A percentile compares a stretch with the other conserved stretches of the same genome.
phyloP scores from a whole-genome alignment of 2,797 vertebrate species.

The Protonibea diacanthus region DNA sequence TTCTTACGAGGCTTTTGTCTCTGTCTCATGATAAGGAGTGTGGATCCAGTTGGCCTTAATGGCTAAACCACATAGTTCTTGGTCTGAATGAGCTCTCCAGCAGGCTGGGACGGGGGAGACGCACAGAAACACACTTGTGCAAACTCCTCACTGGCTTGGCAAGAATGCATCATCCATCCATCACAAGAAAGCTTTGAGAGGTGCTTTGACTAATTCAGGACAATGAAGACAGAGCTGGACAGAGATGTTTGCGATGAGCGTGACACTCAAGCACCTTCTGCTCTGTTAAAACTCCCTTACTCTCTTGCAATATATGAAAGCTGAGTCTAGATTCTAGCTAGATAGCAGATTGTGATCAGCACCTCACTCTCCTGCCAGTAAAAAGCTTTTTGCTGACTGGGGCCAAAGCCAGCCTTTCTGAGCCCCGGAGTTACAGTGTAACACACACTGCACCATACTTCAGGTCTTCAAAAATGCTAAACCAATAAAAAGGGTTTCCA shows the following conservation, averaged over 20 bases:
- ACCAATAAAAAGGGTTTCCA: slow-evolving; percentile 80
- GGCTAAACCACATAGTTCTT: slow-evolving; percentile 77
- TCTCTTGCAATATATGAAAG: slow-evolving; percentile 75
- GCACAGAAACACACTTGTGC: slow-evolving; percentile 53
- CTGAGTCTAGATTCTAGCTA: slow-evolving; percentile 73
- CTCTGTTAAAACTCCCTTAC: slow-evolving; percentile 68
- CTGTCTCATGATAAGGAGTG: slow-evolving; percentile 64
- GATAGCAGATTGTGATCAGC: slow-evolving; percentile 84
- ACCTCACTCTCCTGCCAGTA: slow-evolving; percentile 79
- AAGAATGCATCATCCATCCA: slow-evolving; percentile 76
- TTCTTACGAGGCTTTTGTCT: slow-evolving; percentile 60
- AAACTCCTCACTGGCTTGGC: slow-evolving; percentile 54
- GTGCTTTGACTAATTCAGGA: slow-evolving; percentile 90
- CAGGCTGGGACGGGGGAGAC: slow-evolving; percentile 42
- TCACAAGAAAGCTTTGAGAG: slow-evolving; percentile 86
- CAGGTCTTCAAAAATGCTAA: slow-evolving; percentile 78
- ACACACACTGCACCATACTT: slow-evolving; percentile 69
- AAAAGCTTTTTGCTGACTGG: slow-evolving; percentile 84
- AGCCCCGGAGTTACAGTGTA: slow-evolving; percentile 72
- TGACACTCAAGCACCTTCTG: slow-evolving; percentile 80
- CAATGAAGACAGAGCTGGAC: slow-evolving; percentile 84
- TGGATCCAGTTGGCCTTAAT: slow-evolving; percentile 75
- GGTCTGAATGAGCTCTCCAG: slow-evolving; percentile 74
- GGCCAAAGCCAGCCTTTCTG: slow-evolving; percentile 74
- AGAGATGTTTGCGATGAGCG: slow-evolving; percentile 77